A percentile compares a stretch with the other conserved stretches of the same genome.
phyloP scores from a whole-genome alignment of 2,797 vertebrate genomes.

The Xenentodon cancila region DNA sequence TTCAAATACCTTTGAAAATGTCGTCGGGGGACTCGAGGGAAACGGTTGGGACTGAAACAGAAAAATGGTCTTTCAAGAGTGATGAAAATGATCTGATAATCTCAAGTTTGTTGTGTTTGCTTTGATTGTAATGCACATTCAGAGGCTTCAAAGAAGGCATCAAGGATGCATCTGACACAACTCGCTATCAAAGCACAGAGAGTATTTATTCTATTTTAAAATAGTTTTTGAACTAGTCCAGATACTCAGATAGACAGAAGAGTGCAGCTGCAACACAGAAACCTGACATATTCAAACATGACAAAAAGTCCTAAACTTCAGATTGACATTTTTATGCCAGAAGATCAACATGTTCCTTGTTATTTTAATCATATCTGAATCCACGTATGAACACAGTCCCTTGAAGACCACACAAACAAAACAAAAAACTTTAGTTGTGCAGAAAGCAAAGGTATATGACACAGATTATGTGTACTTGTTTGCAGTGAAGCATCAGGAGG shows the following conservation, averaged over 20 bases:
- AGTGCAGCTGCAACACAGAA: background rate
- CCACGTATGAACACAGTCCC: background rate
- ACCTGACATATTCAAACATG: background rate
- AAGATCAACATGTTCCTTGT: background rate
- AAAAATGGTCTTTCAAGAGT: slow-evolving; percentile 9
- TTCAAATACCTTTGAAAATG: slow-evolving; percentile 24
- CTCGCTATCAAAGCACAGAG: background rate
- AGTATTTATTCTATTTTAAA: slow-evolving; percentile 15
- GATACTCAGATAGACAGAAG: no score
- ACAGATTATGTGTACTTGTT: no score
- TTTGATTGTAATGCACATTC: no score
- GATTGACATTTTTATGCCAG: no score
- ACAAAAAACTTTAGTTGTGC: no score
- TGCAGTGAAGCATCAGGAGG: no score
- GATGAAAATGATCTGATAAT: background rate
- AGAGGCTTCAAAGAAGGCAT: no score
- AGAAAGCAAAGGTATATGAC: no score
- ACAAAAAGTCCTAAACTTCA: no score
- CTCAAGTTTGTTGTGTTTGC: background rate
- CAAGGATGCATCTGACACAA: background rate
- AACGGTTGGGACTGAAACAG: slow-evolving; percentile 6
- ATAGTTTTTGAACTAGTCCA: background rate
- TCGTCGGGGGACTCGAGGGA: slow-evolving; percentile 30
- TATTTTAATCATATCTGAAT: slow-evolving; percentile 2
- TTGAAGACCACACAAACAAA: no score